Base-by-base conservation (phyloP, 2,888 invertebrate species). In the Thereva nobilitata region DNA sequence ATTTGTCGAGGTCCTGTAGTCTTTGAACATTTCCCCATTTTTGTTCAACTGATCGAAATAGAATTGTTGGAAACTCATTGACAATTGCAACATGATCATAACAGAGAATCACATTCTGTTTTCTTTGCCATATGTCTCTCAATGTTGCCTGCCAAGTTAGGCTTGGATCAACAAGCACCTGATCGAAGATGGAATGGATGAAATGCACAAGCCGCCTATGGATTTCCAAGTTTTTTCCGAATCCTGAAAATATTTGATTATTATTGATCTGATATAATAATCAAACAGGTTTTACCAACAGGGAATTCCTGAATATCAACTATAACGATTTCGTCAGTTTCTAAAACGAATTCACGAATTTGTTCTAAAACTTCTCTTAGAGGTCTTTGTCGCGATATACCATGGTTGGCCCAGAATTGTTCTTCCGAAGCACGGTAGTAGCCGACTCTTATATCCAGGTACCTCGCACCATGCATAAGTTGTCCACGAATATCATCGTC, bases 11-110 rank as follows among this genome's bases (percentile, higher is more conserved):
- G 42, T 81, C 82, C 0, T 78, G 71, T 69, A 85, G 78, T 12
- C 80, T 82, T 70, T 85, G 84, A 5, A 85, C 86, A 75, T 90
- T 84, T 1, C 86, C 89, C 90, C 90, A 90, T 70, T 84, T 83
- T 70, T 89, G 88, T 45, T 81, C 82, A 2, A 88, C 83, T 5
- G 85, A 83, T 49, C 82, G 81, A 82, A 87, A 89, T 2, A 88
- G 73, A 7, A 76, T 53, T 42, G 76, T 72, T 0, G 79, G 76
- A 70, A 75, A 78, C 64, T 78, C 76, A 38, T 75, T 72, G 23
- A 82, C 79, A 1, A 83, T 74, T 10, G 72, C 71, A 5, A 73
- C 57, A 38, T 84, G 76, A 68, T 85, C 84, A 70, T 86, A 86
- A 5, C 83, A 82, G 50, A 86, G 75, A 68, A 86, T 84, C 4